These are phyloP conservation scores for Megastigmus dorsalis DNA, from an alignment of 2,888 invertebrate genomes.

Conservation along the genomic window DNA sequence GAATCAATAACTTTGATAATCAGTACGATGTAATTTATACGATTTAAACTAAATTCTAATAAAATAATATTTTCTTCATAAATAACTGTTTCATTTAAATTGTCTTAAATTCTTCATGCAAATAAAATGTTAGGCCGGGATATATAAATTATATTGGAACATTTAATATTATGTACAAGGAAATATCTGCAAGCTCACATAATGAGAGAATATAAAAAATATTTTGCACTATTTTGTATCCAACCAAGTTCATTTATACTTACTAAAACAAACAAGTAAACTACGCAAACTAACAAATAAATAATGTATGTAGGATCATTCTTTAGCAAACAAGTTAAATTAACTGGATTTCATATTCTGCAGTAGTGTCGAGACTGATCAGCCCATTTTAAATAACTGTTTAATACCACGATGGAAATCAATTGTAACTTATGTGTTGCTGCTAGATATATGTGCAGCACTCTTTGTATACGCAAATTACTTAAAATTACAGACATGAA, in stretches of 20 bases:
- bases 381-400: conserved; percentile 37
- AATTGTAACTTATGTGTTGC: conserved; percentile 12
- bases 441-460: conserved; percentile 12
- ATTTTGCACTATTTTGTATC: conserved; percentile 50
- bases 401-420: conserved; percentile 11
- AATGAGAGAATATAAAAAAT: conserved; percentile 34
- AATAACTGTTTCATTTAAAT: too few species aligned
- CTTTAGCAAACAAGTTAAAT: conserved; percentile 14
- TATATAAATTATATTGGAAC: conserved; percentile 32
- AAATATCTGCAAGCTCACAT: conserved; percentile 39
- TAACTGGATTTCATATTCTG: conserved; percentile 35
- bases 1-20: too few species aligned
- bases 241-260: conserved; percentile 34
- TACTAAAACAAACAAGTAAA: conserved; percentile 8
- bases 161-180: conserved; percentile 39
- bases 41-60: too few species aligned
- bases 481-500: conserved; percentile 24
- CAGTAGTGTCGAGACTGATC: conserved; percentile 50
- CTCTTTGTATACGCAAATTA: conserved; percentile 38
- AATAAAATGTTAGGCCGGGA: too few species aligned
- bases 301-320: too few species aligned
- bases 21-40: too few species aligned
- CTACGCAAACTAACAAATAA: too few species aligned
- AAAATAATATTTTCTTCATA: too few species aligned
- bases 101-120: too few species aligned